Percentiles rank a stretch among this genome's conserved stretches.
These are phyloP conservation scores for Pandemis heparana DNA, from an alignment of 2,888 invertebrate genomes.

Conservation along the genomic window DNA sequence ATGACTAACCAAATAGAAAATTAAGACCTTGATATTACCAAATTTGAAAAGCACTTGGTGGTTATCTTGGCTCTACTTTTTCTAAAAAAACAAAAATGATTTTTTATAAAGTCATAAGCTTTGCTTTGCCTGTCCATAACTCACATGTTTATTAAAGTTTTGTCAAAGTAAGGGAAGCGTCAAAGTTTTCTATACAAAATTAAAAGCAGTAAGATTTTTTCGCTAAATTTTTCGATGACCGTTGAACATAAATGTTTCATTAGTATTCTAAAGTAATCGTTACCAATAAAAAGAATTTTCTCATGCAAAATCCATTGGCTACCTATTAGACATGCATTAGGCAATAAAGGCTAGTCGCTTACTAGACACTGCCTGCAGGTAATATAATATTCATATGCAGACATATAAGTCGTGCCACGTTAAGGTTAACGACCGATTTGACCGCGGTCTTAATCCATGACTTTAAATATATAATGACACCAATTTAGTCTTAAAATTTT, in stretches of 20 bases:
- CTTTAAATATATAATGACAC: constrained; percentile 80
- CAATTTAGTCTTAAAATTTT: constrained; percentile 82
- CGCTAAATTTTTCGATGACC: not conserved
- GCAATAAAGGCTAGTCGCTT: not conserved
- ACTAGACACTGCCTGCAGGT: constrained; percentile 4
- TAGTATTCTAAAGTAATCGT: not conserved
- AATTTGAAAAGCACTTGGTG: not conserved
- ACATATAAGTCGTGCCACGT: constrained; percentile 23
- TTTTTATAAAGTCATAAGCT: too few relatives aligned
- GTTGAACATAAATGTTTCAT: not conserved
- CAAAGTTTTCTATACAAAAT: too few relatives aligned
- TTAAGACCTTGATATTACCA: not conserved
- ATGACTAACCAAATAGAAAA: constrained; percentile 9
- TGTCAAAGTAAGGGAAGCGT: too few relatives aligned
- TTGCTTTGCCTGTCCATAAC: too few relatives aligned
- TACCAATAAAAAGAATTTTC: not conserved
- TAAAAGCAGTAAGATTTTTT: too few relatives aligned
- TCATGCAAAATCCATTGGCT: not conserved
- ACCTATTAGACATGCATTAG: constrained; percentile 1
- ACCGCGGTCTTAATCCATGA: constrained; percentile 76
- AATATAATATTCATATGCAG: constrained; percentile 16
- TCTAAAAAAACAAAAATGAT: too few relatives aligned
- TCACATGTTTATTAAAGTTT: not conserved
- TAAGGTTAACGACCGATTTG: constrained; percentile 64
- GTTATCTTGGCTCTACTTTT: not conserved